These are phyloP conservation scores for Nomada goodeniana DNA, from an alignment of 2,888 invertebrate genomes.

Conservation along the genomic window DNA sequence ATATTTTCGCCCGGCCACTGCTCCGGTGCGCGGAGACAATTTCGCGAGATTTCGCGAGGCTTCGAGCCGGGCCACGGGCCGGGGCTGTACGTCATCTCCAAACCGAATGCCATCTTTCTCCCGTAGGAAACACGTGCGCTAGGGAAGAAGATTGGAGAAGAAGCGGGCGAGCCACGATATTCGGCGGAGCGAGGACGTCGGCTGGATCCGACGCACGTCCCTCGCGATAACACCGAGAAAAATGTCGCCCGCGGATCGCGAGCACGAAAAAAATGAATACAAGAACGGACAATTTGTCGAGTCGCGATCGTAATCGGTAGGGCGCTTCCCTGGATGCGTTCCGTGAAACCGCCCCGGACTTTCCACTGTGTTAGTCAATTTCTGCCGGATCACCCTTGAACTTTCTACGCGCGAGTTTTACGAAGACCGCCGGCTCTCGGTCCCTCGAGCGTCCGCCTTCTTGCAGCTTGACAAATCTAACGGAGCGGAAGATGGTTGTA, in stretches of 20 bases:
- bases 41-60: constrained; percentile 52
- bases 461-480: background rate
- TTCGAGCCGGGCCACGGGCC: constrained; percentile 45
- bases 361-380: background rate
- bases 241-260: constrained; percentile 41
- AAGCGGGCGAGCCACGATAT: constrained; percentile 46
- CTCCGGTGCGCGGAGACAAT: constrained; percentile 51
- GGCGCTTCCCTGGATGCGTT: constrained; percentile 6
- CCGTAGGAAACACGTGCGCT: constrained; percentile 35
- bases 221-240: constrained; percentile 55
- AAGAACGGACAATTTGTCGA: constrained; percentile 52
- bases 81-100: constrained; percentile 60
- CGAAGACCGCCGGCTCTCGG: too few species aligned
- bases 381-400: background rate
- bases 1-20: constrained; percentile 24
- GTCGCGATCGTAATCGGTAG: constrained; percentile 17
- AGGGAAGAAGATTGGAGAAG: background rate
- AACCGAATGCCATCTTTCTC: constrained; percentile 32
- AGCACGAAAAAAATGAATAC: constrained; percentile 47
- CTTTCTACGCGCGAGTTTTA: background rate
- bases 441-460: background rate
- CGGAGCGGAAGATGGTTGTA: background rate
- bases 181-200: constrained; percentile 11
- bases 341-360: constrained; percentile 11
- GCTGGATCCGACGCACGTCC: constrained; percentile 35